Base-by-base conservation (phyloP, 2,113 vertebrate species). In the Pao palembangensis region DNA sequence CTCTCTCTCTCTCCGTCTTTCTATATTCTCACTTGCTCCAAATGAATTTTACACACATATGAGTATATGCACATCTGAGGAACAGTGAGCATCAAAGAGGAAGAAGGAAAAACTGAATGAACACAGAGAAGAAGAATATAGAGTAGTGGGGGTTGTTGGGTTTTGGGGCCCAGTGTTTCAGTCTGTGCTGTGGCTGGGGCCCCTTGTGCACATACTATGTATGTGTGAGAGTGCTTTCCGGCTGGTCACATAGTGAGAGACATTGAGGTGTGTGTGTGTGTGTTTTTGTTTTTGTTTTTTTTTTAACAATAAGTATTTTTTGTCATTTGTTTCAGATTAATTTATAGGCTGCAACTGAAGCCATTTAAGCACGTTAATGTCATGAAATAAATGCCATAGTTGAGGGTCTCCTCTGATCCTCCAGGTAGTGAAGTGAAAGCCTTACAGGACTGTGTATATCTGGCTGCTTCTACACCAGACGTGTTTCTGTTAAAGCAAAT, bases 111-210 rank as follows among this genome's bases (percentile, higher is more conserved):
- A 59, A 54, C 56, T 17, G 55, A 66, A 61, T 55, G 53, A 71
- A 66, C 3, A 12, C 55, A 65, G 61, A 58, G 50, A 69, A 38
- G 72, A 64, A 71, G 38, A 64, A 69, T 67, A 16, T 56, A 49
- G 11, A 8, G 19, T 5, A 2, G 46, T 19, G 44, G 38, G 20
- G 10, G 34, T 21, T 47, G 48, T 8, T 54, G 54, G 49, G 49
- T 19, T 51, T 55, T 75, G 73, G 70, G 79, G 77, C 77, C 71
- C 62, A 58, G 61, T 67, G 67, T 69, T 63, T 3, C 60, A 67
- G 48, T 58, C 19, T 71, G 67, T 23, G 11, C 23, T 53, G 6
- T 58, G 34, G 46, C 61, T 31, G 64, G 66, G 78, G 58, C 74
- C 80, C 78, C 73, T 52, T 16, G 23, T 49, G 66, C 21, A 34